Base-by-base conservation (phyloP, 1,140 invertebrate genomes). In the Euwallacea fornicatus region DNA sequence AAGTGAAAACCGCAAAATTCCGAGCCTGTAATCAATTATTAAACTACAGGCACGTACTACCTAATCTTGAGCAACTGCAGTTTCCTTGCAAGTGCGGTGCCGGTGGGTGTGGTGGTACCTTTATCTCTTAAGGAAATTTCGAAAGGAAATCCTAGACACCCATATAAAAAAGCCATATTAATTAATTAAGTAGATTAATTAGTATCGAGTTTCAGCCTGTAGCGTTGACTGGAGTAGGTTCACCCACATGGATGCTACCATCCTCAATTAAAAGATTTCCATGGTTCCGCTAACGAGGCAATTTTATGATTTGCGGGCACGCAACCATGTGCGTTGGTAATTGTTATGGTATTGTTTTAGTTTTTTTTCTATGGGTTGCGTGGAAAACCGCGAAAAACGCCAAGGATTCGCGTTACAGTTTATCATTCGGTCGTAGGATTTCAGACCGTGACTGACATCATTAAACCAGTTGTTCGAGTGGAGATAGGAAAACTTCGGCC, bases 311-410 rank as follows among this genome's bases (percentile, higher is more conserved):
- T 50, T 50, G 13, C 46, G 9, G 46, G 9, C 46, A 50, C 46
- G 46, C 46, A 50, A 50, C 13, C 46, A 13, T 50, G 46, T 50
- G 46, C 46, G 46, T 50, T 50, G 46, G 46, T 50, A 50, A 50
- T 50, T 50, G 13, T 50, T 50, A 50, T 50, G 46, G 46, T 50
- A 50, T 50, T 50, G 46, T 50, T 50, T 50, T 50, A 50, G 21
- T 33, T 33, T 33, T 33, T 50, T 50, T 50, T 50, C 46, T 50
- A 50, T 50, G 46, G 46, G 46, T 50, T 50, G 46, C 46, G 46
- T 50, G 46, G 13, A 50, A 50, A 50, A 13, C 46, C 46, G 46
- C 46, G 46, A 50, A 50, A 50, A 50, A 50, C 46, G 46, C 46
- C 46, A 50, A 50, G 46, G 46, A 50, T 50, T 50, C 46, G 2